Conservation (phyloP, 1,140 invertebrate species). For the Drosophila lacteicornis region DNA sequence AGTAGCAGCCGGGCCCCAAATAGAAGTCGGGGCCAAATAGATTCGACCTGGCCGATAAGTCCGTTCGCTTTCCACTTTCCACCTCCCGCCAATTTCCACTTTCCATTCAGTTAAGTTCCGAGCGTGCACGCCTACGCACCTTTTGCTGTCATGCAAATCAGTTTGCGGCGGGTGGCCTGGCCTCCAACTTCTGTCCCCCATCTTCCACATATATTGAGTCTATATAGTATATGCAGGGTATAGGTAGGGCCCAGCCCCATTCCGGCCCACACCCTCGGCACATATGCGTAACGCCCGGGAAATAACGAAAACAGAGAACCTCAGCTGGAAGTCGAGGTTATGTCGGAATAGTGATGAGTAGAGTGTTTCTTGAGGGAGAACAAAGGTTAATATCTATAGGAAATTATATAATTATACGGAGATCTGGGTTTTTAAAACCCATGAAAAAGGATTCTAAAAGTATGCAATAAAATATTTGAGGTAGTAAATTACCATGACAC, state of each 20-base stretch:
- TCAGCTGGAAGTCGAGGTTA: conserved; percentile 27
- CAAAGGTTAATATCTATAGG: not conserved
- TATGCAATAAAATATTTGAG: too few relatives aligned
- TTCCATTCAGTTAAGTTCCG: conserved; percentile 48
- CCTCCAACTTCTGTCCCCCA: conserved; percentile 26
- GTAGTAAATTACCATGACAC: too few relatives aligned
- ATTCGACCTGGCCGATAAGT: conserved; percentile 67
- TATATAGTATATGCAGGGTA: conserved; percentile 6
- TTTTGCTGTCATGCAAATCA: conserved; percentile 79
- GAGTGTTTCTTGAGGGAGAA: not conserved
- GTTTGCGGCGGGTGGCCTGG: conserved; percentile 58
- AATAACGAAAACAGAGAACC: conserved; percentile 48
- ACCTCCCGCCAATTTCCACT: conserved; percentile 21
- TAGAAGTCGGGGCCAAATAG: conserved; percentile 56
- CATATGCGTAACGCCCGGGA: conserved; percentile 60
- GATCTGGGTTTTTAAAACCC: too few relatives aligned
- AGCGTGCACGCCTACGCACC: conserved; percentile 73
- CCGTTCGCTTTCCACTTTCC: conserved; percentile 16
- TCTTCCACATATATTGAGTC: not conserved
- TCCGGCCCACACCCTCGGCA: conserved; percentile 26
- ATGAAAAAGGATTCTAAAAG: too few relatives aligned
- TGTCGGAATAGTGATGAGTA: conserved; percentile 28
- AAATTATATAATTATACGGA: too few relatives aligned
- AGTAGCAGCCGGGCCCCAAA: conserved; percentile 16
- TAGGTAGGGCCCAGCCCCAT: conserved; percentile 4